Evolutionary conservation across 53 echinoderm and acorn worm genomes (phyloP).

Genomic region (Temnopleurus reevesii): DNA sequence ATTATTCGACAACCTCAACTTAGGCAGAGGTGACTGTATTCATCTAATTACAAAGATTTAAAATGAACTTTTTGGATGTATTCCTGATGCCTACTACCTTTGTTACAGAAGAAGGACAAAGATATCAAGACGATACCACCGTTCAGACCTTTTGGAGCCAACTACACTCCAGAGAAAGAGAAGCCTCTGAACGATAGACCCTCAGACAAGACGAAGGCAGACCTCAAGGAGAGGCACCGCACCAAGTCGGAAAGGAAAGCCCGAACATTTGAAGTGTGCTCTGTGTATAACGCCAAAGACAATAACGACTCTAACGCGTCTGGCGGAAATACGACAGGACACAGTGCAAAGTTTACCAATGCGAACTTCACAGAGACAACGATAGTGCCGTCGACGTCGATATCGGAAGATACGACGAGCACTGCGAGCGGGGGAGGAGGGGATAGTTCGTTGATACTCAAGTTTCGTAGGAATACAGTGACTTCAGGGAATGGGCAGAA

Average conservation of each 20-base stretch:
- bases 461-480: slow-evolving; percentile 80
- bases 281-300: slow-evolving; percentile 67
- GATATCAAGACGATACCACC: slow-evolving; percentile 99
- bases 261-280: slow-evolving; percentile 67
- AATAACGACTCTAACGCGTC: slow-evolving; percentile 57
- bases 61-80: not conserved
- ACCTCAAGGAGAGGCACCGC: slow-evolving; percentile 63
- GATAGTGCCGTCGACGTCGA: slow-evolving; percentile 67
- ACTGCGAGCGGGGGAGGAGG: slow-evolving; percentile 42
- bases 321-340: slow-evolving; percentile 43
- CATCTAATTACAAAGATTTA: no score
- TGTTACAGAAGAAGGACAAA: slow-evolving; percentile 93
- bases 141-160: slow-evolving; percentile 85
- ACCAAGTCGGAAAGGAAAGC: slow-evolving; percentile 63
- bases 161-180: slow-evolving; percentile 93
- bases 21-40: no score
- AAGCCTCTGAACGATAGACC: slow-evolving; percentile 53
- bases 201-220: slow-evolving; percentile 50
- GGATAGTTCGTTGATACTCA: slow-evolving; percentile 81
- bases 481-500: slow-evolving; percentile 70
- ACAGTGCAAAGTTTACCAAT: slow-evolving; percentile 93
- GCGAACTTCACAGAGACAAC: slow-evolving; percentile 97
- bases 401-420: slow-evolving; percentile 40
- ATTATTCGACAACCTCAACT: no score
- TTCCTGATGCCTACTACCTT: slow-evolving; percentile 40